phyloP scores from a whole-genome alignment of 2,888 invertebrate species.

The Tenthredo notha region DNA sequence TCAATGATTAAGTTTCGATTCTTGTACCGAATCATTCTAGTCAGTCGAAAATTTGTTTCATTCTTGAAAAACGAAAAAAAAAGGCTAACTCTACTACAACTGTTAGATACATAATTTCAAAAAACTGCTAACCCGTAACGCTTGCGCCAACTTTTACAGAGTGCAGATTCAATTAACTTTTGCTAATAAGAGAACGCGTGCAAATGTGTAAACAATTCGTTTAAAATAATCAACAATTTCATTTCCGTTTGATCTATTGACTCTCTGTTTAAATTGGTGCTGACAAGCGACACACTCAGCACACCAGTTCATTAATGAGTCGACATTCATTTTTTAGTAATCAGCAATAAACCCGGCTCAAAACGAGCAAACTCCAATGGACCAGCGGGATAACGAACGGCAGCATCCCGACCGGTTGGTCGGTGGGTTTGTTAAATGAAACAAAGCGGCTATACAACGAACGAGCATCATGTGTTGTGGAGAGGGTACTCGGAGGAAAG shows the following conservation, averaged over 20 bases:
- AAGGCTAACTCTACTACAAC: no score
- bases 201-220: constrained; percentile 22
- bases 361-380: constrained; percentile 66
- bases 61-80: no score
- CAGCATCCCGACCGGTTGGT: constrained; percentile 65
- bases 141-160: background rate
- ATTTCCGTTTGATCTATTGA: constrained; percentile 38
- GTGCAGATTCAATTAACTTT: background rate
- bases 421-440: constrained; percentile 73
- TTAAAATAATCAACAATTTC: constrained; percentile 41
- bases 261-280: constrained; percentile 36
- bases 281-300: constrained; percentile 17
- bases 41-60: no score
- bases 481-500: constrained; percentile 58
- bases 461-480: constrained; percentile 67
- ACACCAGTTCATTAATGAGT: constrained; percentile 68
- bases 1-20: no score
- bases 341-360: constrained; percentile 74
- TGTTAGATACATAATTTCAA: no score
- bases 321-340: constrained; percentile 74
- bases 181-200: constrained; percentile 19
- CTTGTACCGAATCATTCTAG: no score
- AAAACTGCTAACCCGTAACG: background rate
- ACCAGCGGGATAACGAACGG: constrained; percentile 49
- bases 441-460: constrained; percentile 74